A percentile compares a stretch with the other conserved stretches of the same genome.
Evolutionary conservation across 2,888 invertebrate species (phyloP).

Genomic region (Troilus luridus): DNA sequence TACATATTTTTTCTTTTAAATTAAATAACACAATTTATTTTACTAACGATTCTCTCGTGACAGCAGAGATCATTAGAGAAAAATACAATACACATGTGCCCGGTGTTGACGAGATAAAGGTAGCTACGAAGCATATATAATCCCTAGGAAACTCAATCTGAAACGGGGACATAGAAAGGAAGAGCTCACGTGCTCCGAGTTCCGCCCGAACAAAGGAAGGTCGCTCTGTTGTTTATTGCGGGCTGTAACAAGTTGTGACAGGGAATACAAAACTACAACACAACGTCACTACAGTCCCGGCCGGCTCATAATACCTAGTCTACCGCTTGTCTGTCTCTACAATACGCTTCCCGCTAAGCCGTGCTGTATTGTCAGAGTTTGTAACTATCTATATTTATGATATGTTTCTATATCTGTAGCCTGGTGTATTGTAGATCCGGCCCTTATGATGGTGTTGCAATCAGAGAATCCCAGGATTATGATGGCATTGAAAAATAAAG

Average conservation of each 20-base stretch:
- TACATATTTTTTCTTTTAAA: too few species aligned
- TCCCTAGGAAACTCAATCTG: neutral
- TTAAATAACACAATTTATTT: too few species aligned
- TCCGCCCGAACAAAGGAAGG: neutral
- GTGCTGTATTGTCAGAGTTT: neutral
- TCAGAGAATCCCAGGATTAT: too few species aligned
- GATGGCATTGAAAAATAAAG: too few species aligned
- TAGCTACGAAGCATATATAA: neutral
- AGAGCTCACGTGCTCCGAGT: neutral
- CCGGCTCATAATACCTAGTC: neutral
- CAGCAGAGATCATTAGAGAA: neutral
- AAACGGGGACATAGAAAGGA: neutral
- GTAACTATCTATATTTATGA: neutral
- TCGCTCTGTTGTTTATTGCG: neutral
- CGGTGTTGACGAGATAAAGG: neutral
- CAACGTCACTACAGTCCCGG: neutral
- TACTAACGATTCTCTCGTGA: neutral
- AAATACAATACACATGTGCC: neutral
- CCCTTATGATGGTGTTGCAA: neutral
- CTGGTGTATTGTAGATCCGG: neutral
- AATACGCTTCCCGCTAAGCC: neutral
- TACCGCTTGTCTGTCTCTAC: neutral
- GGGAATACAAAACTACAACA: neutral
- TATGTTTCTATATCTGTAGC: neutral
- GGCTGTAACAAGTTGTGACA: slow-evolving; percentile 1